These are phyloP conservation scores for Pseudococcus longispinus DNA, from an alignment of 2,888 invertebrate genomes.

Conservation along the genomic window DNA sequence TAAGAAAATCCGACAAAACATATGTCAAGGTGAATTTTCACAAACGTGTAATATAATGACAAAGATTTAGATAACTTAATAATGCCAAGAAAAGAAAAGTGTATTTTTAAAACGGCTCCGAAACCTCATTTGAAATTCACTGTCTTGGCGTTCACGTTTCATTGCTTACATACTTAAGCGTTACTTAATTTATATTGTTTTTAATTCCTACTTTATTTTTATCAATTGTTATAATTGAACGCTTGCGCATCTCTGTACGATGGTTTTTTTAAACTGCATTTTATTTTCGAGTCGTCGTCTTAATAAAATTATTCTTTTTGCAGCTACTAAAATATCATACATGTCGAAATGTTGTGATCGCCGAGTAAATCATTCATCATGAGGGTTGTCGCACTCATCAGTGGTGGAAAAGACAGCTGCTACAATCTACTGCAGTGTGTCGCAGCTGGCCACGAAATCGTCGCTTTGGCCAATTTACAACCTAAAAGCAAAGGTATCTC, in stretches of 20 bases:
- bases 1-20: constrained; percentile 28
- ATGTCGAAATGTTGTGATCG: constrained; percentile 35
- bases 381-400: constrained; percentile 88
- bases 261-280: background rate
- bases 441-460: constrained; percentile 91
- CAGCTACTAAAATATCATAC: background rate
- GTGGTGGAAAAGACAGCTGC: constrained; percentile 99
- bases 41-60: constrained; percentile 45
- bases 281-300: background rate
- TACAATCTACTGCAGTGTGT: constrained; percentile 99
- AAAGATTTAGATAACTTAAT: constrained; percentile 45
- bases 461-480: constrained; percentile 93
- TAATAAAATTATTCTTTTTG: background rate
- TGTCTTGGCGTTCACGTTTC: constrained; percentile 45
- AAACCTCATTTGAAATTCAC: constrained; percentile 41
- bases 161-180: constrained; percentile 43
- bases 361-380: constrained; percentile 65
- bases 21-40: constrained; percentile 53
- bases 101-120: constrained; percentile 53
- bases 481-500: constrained; percentile 79
- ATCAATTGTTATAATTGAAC: background rate
- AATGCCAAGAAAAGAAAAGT: constrained; percentile 53
- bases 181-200: constrained; percentile 43
- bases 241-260: background rate
- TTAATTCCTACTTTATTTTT: constrained; percentile 6